phyloP scores from a whole-genome alignment of 2,113 vertebrate species.

The Dasyurus viverrinus region DNA sequence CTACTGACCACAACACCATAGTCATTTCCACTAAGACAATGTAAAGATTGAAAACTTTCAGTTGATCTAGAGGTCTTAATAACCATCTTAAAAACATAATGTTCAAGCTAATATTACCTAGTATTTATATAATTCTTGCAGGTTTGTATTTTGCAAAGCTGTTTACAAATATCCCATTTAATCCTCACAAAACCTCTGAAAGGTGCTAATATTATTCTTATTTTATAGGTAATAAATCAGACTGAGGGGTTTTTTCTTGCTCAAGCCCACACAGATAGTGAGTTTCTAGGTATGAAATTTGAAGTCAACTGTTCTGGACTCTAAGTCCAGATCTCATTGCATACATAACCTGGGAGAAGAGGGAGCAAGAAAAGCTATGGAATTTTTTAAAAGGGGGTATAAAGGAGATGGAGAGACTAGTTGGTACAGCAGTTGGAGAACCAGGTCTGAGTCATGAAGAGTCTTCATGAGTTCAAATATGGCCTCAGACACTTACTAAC shows the following conservation, averaged over 20 bases:
- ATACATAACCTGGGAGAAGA: not conserved
- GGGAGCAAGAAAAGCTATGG: not conserved
- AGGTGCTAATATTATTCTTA: not conserved
- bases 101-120: not conserved
- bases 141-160: not conserved
- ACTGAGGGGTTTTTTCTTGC: not conserved
- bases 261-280: not conserved
- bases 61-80: not conserved
- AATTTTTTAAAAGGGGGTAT: not conserved
- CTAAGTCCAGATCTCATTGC: not conserved
- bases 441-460: not conserved
- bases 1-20: not conserved
- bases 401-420: not conserved
- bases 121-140: not conserved
- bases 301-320: not conserved
- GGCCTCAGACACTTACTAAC: not conserved
- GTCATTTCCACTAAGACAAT: not conserved
- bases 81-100: not conserved
- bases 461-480: not conserved
- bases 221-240: not conserved
- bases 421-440: not conserved
- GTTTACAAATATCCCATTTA: not conserved
- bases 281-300: not conserved
- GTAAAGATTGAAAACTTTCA: not conserved
- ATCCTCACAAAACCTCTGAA: not conserved